Percentiles rank a stretch among this genome's conserved stretches.
phyloP scores from a whole-genome alignment of 1,140 invertebrate species.

The Drosophila yakuba region DNA sequence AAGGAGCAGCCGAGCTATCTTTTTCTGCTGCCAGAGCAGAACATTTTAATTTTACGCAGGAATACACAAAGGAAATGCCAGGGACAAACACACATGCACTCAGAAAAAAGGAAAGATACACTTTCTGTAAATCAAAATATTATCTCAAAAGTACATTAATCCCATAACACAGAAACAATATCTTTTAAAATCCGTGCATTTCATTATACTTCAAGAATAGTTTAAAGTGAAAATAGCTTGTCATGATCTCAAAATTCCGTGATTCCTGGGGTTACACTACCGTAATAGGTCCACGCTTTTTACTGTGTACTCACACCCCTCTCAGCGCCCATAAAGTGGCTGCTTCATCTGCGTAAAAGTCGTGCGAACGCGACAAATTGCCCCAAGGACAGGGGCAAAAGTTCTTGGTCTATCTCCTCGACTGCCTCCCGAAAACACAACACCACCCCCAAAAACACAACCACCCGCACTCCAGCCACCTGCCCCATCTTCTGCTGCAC shows the following conservation, averaged over 20 bases:
- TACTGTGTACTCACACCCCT: conserved; percentile 27
- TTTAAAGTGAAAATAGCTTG: too few relatives aligned
- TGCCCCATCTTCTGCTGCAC: conserved; percentile 18
- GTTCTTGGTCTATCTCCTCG: conserved; percentile 2
- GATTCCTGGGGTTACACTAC: too few relatives aligned
- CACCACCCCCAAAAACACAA: neutral
- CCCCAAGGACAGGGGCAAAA: conserved; percentile 38
- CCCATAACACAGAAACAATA: too few relatives aligned
- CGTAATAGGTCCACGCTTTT: neutral
- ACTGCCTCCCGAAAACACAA: conserved; percentile 10
- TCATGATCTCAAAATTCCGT: too few relatives aligned
- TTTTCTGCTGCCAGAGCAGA: conserved; percentile 20
- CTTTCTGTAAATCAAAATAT: neutral
- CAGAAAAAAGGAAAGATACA: neutral
- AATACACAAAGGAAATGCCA: conserved; percentile 51
- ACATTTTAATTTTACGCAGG: conserved; percentile 68
- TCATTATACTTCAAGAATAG: too few relatives aligned
- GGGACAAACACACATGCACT: conserved; percentile 18
- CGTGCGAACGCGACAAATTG: conserved; percentile 79
- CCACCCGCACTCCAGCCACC: neutral
- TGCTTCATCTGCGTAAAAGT: conserved; percentile 77
- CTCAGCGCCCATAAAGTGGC: conserved; percentile 65
- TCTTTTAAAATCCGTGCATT: too few relatives aligned
- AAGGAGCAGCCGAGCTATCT: conserved; percentile 14
- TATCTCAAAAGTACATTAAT: neutral